Base-by-base conservation (phyloP, 2,113 vertebrate genomes). In the Malaclemys terrapin region DNA sequence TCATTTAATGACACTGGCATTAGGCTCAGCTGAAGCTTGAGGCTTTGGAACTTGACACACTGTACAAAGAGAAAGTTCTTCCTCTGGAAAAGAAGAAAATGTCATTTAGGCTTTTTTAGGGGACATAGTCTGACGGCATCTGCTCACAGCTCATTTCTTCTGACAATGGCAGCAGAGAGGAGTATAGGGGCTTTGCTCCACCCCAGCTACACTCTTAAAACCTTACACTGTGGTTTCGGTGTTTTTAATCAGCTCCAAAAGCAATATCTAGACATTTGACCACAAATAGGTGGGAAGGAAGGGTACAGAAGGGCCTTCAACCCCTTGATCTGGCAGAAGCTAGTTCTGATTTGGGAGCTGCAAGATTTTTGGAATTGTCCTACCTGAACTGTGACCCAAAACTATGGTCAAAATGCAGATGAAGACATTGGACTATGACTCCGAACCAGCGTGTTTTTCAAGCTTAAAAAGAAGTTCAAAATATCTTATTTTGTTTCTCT, bases 21-120 rank as follows among this genome's bases (percentile, higher is more conserved):
- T 94, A 97, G 89, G 89, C 93, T 3, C 96, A 94, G 96, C 95
- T 54, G 94, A 96, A 86, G 93, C 91, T 93, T 47, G 85, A 87
- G 94, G 89, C 97, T 96, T 94, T 96, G 96, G 96, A 96, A 92
- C 57, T 87, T 88, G 42, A 16, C 12, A 85, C 85, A 90, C 38
- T 87, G 89, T 89, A 95, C 88, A 96, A 96, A 96, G 85, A 96
- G 87, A 96, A 96, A 95, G 96, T 93, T 97, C 87, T 92, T 91
- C 97, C 95, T 96, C 95, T 87, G 88, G 94, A 92, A 95, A 93
- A 94, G 94, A 65, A 59, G 79, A 92, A 89, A 93, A 94, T 92
- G 95, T 96, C 87, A 87, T 89, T 96, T 49, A 9, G 89, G 97
- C 80, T 47, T 78, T 54, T 76, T 78, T 25, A 76, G 75, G 42